Conservation (phyloP, 2,797 vertebrate genomes). For the Myotis pilosus region DNA sequence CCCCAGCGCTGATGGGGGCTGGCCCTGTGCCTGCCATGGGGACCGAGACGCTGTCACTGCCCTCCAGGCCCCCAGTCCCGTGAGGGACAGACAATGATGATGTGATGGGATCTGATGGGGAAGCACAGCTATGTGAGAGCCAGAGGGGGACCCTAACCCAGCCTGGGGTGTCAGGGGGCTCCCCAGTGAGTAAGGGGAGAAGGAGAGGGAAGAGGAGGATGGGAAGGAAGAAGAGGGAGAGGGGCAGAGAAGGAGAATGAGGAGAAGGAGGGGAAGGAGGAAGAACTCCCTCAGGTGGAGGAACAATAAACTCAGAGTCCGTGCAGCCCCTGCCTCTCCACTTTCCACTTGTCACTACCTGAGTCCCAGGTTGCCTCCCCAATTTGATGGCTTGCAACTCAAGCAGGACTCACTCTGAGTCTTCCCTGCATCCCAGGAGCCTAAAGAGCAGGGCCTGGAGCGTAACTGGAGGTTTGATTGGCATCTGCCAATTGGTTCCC, state of each 20-base stretch:
- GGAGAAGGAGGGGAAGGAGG: neutral
- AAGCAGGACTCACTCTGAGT: neutral
- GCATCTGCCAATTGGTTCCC: neutral
- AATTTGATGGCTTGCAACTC: neutral
- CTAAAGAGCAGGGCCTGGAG: neutral
- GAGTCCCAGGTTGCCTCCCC: neutral
- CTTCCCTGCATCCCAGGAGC: neutral
- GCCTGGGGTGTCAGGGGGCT: neutral
- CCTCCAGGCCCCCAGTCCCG: neutral
- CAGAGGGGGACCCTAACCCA: neutral
- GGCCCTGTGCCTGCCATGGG: neutral
- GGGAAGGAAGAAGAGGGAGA: neutral
- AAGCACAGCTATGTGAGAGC: neutral
- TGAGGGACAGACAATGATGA: too few species aligned
- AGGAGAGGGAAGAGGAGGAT: neutral
- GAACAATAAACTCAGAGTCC: neutral
- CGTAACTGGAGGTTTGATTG: neutral
- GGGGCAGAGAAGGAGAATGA: neutral
- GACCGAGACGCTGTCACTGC: neutral
- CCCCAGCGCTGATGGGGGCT: neutral
- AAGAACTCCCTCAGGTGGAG: neutral
- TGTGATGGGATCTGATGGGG: neutral
- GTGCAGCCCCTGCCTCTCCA: neutral
- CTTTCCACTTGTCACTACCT: neutral
- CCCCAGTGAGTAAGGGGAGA: neutral